A percentile compares a stretch with the other conserved stretches of the same genome.
These are phyloP conservation scores for Eurypyga helias DNA, from an alignment of 2,113 vertebrate species.

Conservation along the genomic window DNA sequence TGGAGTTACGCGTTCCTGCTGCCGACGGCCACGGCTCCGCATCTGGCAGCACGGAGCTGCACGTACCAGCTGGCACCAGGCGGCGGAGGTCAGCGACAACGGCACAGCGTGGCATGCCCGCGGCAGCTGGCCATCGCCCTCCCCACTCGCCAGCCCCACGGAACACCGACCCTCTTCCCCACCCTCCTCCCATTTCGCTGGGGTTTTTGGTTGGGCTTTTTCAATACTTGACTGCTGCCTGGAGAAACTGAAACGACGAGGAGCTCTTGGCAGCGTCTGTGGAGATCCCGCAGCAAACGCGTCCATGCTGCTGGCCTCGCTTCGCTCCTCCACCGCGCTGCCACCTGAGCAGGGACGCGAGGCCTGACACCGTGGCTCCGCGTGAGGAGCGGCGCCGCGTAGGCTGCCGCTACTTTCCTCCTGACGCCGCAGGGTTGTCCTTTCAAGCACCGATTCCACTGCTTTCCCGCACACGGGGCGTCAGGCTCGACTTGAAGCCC, in stretches of 20 bases:
- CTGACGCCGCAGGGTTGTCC: neutral
- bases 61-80: neutral
- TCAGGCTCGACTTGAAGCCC: neutral
- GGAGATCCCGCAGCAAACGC: neutral
- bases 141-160: fast-evolving
- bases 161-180: neutral
- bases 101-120: neutral
- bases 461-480: neutral
- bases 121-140: neutral
- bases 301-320: neutral
- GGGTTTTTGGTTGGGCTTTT: neutral
- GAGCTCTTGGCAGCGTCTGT: neutral
- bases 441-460: neutral
- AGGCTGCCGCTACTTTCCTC: neutral
- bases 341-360: neutral
- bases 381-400: neutral
- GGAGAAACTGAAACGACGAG: neutral
- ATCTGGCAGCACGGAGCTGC: neutral
- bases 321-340: neutral
- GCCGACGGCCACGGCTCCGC: neutral
- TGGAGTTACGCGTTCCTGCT: neutral
- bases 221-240: neutral
- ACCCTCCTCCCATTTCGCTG: neutral
- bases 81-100: neutral
- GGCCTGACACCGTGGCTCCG: neutral